Evolutionary conservation across 2,113 vertebrate species (phyloP).

Genomic region (Arizona elegans): DNA sequence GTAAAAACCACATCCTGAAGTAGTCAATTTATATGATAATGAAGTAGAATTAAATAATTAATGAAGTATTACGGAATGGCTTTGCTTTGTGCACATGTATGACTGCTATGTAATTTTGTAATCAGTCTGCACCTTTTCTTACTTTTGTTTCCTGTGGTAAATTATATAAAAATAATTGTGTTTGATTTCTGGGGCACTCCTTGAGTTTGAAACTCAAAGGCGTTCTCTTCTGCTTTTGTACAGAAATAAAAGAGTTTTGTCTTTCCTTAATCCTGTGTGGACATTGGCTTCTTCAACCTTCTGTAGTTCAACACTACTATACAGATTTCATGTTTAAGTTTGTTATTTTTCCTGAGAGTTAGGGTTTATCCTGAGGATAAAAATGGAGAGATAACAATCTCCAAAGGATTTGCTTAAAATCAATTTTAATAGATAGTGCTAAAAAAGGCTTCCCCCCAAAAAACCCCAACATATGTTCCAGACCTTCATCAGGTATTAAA

Average conservation of each 20-base stretch:
- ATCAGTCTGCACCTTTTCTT: not conserved
- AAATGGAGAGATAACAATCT: constrained; percentile 42
- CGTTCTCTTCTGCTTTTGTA: not conserved
- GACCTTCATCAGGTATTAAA: constrained; percentile 35
- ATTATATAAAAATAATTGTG: not conserved
- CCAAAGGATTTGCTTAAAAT: constrained; percentile 58
- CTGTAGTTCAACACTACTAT: constrained; percentile 15
- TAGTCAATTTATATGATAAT: not conserved
- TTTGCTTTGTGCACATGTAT: not conserved
- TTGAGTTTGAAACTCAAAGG: not conserved
- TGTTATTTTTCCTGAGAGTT: constrained; percentile 45
- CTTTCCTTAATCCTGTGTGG: not conserved
- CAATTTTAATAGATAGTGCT: constrained; percentile 68
- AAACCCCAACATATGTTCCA: constrained; percentile 63
- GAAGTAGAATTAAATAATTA: not conserved
- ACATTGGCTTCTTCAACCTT: not conserved
- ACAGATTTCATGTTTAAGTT: constrained; percentile 52
- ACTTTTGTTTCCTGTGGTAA: not conserved
- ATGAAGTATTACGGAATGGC: not conserved
- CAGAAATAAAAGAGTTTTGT: not conserved
- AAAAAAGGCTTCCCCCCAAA: constrained; percentile 58
- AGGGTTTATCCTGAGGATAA: constrained; percentile 31
- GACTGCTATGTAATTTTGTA: not conserved
- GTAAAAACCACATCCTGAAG: not conserved
- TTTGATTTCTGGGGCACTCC: not conserved